Percentiles rank a stretch among this genome's conserved stretches.
These are phyloP conservation scores for Neogobius melanostomus DNA, from an alignment of 2,113 vertebrate species.

Conservation along the genomic window DNA sequence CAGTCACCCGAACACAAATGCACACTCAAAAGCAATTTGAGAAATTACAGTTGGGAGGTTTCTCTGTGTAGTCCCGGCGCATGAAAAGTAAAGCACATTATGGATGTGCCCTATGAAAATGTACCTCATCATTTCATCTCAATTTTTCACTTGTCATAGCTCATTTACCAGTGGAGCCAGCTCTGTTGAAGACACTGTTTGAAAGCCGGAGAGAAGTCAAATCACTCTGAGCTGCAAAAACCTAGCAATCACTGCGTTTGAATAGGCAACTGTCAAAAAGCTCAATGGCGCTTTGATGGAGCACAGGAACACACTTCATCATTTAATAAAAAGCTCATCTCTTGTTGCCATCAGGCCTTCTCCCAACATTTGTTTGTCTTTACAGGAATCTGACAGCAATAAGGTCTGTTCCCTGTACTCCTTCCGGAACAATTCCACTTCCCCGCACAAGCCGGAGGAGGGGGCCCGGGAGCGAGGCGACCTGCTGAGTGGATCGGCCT, in stretches of 20 bases:
- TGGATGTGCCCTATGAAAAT: slow-evolving; percentile 67
- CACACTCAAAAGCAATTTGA: slow-evolving; percentile 72
- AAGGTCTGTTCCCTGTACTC: slow-evolving; percentile 99
- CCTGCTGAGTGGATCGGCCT: slow-evolving; percentile 92
- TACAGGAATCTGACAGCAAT: slow-evolving; percentile 97
- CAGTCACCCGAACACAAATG: slow-evolving; percentile 72
- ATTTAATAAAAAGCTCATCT: slow-evolving; percentile 52
- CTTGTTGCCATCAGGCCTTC: slow-evolving; percentile 29
- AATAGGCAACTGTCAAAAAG: slow-evolving; percentile 54
- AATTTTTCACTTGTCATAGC: slow-evolving; percentile 69
- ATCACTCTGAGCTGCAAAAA: slow-evolving; percentile 49
- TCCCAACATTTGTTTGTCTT: slow-evolving; percentile 65
- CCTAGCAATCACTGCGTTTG: slow-evolving; percentile 57
- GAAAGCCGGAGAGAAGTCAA: slow-evolving; percentile 58
- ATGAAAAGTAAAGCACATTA: slow-evolving; percentile 71
- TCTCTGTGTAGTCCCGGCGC: slow-evolving; percentile 60
- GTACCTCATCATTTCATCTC: slow-evolving; percentile 70
- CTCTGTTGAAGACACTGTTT: slow-evolving; percentile 42
- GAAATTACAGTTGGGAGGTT: slow-evolving; percentile 72
- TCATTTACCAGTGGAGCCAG: slow-evolving; percentile 55
- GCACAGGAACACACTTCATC: slow-evolving; percentile 29
- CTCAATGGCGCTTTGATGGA: slow-evolving; percentile 52
- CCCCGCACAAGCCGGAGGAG: slow-evolving; percentile 97
- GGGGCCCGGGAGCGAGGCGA: slow-evolving; percentile 94
- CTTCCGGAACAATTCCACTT: slow-evolving; percentile 99